Conservation (phyloP, 2,888 invertebrate genomes). For the Pemphredon lugubris region DNA sequence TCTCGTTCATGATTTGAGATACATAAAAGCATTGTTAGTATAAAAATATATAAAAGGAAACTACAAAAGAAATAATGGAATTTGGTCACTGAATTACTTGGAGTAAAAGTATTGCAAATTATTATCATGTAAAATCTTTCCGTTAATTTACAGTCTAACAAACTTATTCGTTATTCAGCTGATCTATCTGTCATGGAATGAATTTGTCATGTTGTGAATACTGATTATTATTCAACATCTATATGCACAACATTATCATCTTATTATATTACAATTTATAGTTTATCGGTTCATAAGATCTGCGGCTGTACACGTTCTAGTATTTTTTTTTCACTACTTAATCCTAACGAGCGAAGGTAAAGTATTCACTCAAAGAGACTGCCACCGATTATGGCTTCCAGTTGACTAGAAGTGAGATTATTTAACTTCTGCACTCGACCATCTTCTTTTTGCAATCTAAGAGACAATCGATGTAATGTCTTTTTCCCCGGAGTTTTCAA, state of each 20-base stretch:
- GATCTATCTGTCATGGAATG: conserved; percentile 43
- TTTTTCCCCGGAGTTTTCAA: conserved; percentile 49
- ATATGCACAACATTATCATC: conserved; percentile 10
- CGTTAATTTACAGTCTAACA: not conserved
- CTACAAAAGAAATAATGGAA: too few species aligned
- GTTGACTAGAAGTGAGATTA: conserved; percentile 71
- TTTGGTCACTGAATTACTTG: too few species aligned
- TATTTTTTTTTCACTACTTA: conserved; percentile 14
- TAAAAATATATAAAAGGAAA: too few species aligned
- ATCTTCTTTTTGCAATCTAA: conserved; percentile 54
- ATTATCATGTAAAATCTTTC: too few species aligned
- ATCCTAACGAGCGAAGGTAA: conserved; percentile 6
- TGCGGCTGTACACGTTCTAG: conserved; percentile 11
- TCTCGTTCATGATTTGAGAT: too few species aligned
- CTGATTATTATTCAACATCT: conserved; percentile 12
- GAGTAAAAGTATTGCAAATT: too few species aligned
- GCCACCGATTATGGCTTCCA: conserved; percentile 72
- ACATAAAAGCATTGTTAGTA: too few species aligned
- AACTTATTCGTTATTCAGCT: conserved; percentile 29
- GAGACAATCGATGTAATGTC: conserved; percentile 57
- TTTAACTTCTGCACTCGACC: conserved; percentile 56
- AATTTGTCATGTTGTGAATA: conserved; percentile 18
- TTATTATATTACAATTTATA: conserved; percentile 16
- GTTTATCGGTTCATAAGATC: conserved; percentile 10
- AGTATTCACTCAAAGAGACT: conserved; percentile 51